Percentiles rank a stretch among this genome's conserved stretches.
Evolutionary conservation across 2,888 invertebrate species (phyloP).

Genomic region (Polyommatus icarus): DNA sequence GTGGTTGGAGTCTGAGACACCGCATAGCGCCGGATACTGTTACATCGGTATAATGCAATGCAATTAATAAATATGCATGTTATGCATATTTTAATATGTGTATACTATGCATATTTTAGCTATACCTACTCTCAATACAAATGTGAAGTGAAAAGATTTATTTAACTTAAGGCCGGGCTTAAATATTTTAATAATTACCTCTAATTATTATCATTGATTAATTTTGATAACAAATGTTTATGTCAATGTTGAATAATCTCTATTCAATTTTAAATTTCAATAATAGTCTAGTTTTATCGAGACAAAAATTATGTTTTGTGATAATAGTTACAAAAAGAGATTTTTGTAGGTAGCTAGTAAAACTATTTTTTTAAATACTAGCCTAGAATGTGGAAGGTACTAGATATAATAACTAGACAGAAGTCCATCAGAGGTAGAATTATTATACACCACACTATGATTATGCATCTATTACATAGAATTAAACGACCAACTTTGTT

Average conservation of each 20-base stretch:
- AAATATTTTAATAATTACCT: neutral
- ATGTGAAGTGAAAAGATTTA: neutral
- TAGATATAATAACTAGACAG: too few relatives aligned
- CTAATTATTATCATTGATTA: too few relatives aligned
- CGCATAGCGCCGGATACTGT: conserved; percentile 3
- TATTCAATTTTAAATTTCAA: too few relatives aligned
- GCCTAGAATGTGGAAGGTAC: too few relatives aligned
- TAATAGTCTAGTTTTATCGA: too few relatives aligned
- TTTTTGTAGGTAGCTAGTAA: too few relatives aligned
- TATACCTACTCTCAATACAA: neutral
- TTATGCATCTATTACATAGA: neutral
- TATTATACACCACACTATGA: neutral
- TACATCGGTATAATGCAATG: neutral
- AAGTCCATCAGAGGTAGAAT: neutral
- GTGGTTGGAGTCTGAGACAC: neutral
- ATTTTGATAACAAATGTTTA: too few relatives aligned
- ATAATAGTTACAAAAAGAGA: too few relatives aligned
- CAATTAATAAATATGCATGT: neutral
- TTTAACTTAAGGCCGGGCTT: neutral
- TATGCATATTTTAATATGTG: neutral
- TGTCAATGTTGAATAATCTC: too few relatives aligned
- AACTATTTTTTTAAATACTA: too few relatives aligned
- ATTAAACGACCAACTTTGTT: neutral
- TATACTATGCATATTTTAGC: neutral
- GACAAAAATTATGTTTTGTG: too few relatives aligned